Percentiles rank a stretch among this genome's conserved stretches.
Evolutionary conservation across 2,888 invertebrate genomes (phyloP).

Genomic region (Perdita meconis): DNA sequence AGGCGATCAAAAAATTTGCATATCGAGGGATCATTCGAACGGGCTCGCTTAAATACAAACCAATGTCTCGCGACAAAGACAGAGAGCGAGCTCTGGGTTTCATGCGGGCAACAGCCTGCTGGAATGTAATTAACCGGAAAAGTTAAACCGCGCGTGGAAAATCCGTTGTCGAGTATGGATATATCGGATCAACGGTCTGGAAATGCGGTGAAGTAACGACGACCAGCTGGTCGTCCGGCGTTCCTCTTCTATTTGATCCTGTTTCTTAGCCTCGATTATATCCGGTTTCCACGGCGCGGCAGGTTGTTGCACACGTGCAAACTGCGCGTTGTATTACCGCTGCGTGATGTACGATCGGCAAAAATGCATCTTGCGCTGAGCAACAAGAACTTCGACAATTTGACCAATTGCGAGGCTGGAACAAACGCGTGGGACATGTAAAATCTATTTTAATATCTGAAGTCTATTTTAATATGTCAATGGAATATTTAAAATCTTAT

Average conservation of each 20-base stretch:
- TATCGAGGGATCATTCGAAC: too few relatives aligned
- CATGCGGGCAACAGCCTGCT: not conserved
- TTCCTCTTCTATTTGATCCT: conserved; percentile 43
- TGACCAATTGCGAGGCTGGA: too few relatives aligned
- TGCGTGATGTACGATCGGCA: too few relatives aligned
- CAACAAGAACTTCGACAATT: too few relatives aligned
- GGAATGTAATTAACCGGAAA: conserved; percentile 49
- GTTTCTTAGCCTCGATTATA: conserved; percentile 45
- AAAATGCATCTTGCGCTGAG: too few relatives aligned
- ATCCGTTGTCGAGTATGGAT: conserved; percentile 39
- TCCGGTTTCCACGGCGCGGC: conserved; percentile 29
- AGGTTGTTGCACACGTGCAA: not conserved
- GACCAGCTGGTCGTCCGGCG: conserved; percentile 34
- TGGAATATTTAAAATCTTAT: too few relatives aligned
- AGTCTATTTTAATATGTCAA: too few relatives aligned
- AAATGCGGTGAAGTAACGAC: conserved; percentile 45
- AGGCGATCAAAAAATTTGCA: too few relatives aligned
- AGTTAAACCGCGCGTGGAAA: conserved; percentile 53
- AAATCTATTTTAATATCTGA: too few relatives aligned
- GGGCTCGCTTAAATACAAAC: too few relatives aligned
- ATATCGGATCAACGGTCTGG: conserved; percentile 49
- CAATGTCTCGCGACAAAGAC: not conserved
- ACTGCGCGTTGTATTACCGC: not conserved
- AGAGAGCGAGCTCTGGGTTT: not conserved
- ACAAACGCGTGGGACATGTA: too few relatives aligned